phyloP scores from a whole-genome alignment of 2,113 vertebrate genomes.

The Nesoenas mayeri region DNA sequence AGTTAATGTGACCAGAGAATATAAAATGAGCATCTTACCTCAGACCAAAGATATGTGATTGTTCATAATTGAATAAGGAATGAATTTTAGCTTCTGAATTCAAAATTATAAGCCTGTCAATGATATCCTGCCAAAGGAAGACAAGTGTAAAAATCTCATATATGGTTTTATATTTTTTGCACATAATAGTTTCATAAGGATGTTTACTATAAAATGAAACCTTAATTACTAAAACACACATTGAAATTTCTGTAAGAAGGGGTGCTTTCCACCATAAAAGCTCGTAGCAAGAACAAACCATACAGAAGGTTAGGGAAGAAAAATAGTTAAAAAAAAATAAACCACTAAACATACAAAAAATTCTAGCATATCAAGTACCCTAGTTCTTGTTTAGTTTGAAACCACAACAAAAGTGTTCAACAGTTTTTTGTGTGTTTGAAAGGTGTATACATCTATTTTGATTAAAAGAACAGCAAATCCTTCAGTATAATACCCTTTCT shows the following conservation, averaged over 20 bases:
- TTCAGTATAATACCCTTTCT: not conserved
- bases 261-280: not conserved
- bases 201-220: not conserved
- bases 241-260: not conserved
- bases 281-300: not conserved
- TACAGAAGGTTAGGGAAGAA: not conserved
- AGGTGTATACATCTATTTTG: not conserved
- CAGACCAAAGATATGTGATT: constrained; percentile 93
- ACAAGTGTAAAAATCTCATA: not conserved
- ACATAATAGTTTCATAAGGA: not conserved
- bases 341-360: not conserved
- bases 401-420: not conserved
- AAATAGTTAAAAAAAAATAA: not conserved
- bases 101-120: constrained; percentile 92
- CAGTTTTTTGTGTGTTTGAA: not conserved
- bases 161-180: not conserved
- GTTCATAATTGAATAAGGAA: constrained; percentile 94
- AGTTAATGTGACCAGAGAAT: constrained; percentile 16
- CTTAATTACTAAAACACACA: not conserved
- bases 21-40: constrained; percentile 82
- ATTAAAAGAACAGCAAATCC: not conserved
- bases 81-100: constrained; percentile 93
- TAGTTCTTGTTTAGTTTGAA: not conserved
- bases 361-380: not conserved
- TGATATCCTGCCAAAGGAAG: constrained; percentile 83